A percentile compares a stretch with the other conserved stretches of the same genome.
Conservation (phyloP, 2,113 vertebrate genomes). For the Pampusana beccarii region DNA sequence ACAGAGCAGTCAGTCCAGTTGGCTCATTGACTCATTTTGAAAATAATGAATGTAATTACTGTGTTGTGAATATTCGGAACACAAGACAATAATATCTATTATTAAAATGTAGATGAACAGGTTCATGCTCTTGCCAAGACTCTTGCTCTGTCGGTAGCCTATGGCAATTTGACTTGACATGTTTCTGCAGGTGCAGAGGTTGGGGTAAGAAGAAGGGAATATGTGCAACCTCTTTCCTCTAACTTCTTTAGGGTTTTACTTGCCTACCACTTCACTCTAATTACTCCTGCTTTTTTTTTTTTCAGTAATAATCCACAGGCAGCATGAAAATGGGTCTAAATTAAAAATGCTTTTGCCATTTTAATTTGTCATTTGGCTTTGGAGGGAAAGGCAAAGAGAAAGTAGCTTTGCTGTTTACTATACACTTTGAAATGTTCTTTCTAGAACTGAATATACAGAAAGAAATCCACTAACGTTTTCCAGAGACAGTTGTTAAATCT, state of each 20-base stretch:
- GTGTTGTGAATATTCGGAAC: not conserved
- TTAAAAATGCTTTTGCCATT: not conserved
- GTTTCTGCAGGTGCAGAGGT: not conserved
- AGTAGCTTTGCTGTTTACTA: not conserved
- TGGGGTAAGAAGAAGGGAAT: not conserved
- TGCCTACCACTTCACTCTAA: not conserved
- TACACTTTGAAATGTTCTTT: not conserved
- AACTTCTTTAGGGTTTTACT: not conserved
- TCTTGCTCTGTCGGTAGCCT: not conserved
- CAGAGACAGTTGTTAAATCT: not conserved
- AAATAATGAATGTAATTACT: not conserved
- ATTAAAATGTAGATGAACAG: not conserved
- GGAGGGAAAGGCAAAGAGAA: not conserved
- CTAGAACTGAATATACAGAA: not conserved
- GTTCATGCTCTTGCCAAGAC: not conserved
- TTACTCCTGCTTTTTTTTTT: not conserved
- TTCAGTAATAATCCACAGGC: not conserved
- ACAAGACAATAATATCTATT: not conserved
- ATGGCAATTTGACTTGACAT: not conserved
- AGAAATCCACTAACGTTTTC: not conserved
- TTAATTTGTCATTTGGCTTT: not conserved
- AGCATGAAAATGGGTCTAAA: not conserved
- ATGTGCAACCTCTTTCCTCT: not conserved
- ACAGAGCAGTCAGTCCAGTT: not conserved
- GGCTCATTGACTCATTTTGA: not conserved